Evolutionary conservation across 2,113 vertebrate species (phyloP).

Genomic region (Columba janthina): DNA sequence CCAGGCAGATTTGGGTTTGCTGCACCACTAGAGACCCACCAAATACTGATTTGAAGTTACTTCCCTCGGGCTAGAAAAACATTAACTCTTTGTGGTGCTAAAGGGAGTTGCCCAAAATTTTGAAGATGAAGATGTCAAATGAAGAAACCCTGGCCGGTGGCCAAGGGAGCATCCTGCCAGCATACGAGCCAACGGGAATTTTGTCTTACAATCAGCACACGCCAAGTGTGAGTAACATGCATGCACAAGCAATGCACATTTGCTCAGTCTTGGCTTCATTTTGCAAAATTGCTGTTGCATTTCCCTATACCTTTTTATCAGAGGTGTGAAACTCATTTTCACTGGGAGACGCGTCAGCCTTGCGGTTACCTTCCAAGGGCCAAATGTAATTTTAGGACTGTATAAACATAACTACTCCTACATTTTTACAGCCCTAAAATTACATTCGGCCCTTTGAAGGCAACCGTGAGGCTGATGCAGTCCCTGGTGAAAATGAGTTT

Average conservation of each 20-base stretch:
- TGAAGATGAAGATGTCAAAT: background rate
- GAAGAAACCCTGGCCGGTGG: background rate
- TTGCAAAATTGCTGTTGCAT: fast-evolving
- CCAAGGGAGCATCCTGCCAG: background rate
- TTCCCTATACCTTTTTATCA: background rate
- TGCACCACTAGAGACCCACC: background rate
- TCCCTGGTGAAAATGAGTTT: no score
- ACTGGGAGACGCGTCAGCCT: no score
- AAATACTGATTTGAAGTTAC: fast-evolving
- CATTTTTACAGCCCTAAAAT: no score
- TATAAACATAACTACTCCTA: no score
- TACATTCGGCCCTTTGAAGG: no score
- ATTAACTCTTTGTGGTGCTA: background rate
- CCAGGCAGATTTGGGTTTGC: background rate
- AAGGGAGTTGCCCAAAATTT: background rate
- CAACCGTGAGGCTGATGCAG: no score
- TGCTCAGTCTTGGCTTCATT: background rate
- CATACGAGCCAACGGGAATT: background rate
- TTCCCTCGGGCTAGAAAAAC: background rate
- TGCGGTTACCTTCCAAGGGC: no score
- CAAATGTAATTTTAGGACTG: no score
- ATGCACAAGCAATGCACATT: fast-evolving
- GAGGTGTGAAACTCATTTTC: no score
- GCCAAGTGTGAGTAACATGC: background rate
- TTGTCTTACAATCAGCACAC: background rate